Evolutionary conservation across 2,113 vertebrate species (phyloP), one percentile per base, ranked within the genome.

Genomic region (Tautogolabrus adspersus): DNA sequence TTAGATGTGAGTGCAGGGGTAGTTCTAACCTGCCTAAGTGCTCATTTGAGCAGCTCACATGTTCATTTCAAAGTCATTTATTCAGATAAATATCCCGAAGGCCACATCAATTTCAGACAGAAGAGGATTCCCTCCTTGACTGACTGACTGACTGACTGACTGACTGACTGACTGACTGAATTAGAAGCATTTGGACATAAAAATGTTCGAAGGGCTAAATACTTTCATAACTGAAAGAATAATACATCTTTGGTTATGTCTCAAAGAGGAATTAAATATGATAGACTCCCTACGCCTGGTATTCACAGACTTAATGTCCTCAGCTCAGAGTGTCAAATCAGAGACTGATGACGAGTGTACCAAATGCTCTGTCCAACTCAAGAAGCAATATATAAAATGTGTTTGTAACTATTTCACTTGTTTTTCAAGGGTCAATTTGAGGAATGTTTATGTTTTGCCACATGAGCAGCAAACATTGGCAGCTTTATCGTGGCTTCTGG

Each of bases 381-480:
- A 54, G 38, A 54, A 64, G 51, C 22, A 26, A 79, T 52, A 22
- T 61, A 78, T 64, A 86, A 87, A 91, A 83, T 79, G 72, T 66
- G 63, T 61, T 19, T 69, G 61, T 47, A 75, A 66, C 62, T 78
- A 23, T 85, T 82, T 52, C 54, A 60, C 40, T 56, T 13, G 44
- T 73, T 56, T 44, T 61, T 66, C 75, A 65, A 77, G 66, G 77
- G 81, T 82, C 72, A 19, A 72, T 73, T 84, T 72, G 69, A 72
- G 76, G 22, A 85, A 75, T 6, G 19, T 52, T 51, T 75, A 73
- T 3, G 16, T 52, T 51, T 75, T 84, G 69, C 78, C 78, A 72
- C 69, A 69, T 57, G 65, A 82, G 69, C 49, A 66, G 52, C 42
- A 76, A 77, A 86, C 34, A 82, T 68, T 87, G 83, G 68, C 73